These are phyloP conservation scores for Hydractinia symbiolongicarpus DNA, from an alignment of 30 jellyfish, hydroid and myxozoan genomes.

Conservation along the genomic window DNA sequence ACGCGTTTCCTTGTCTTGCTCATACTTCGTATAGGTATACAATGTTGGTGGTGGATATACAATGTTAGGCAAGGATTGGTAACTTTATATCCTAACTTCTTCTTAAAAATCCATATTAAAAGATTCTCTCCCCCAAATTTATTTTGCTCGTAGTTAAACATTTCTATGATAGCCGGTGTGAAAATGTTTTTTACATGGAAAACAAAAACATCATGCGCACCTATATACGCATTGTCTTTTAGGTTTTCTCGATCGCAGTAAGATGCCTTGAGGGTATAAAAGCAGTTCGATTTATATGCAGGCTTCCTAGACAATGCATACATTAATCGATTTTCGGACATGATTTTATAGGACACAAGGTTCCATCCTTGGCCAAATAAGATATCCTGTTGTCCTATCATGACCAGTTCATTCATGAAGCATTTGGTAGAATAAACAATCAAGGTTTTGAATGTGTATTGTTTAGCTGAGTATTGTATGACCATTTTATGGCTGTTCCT, in stretches of 20 bases:
- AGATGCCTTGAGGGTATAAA: constrained; percentile 7
- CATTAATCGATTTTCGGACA: constrained; percentile 9
- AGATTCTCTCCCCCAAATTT: constrained; percentile 46
- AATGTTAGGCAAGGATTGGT: too few relatives aligned
- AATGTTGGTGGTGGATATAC: too few relatives aligned
- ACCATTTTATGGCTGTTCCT: constrained; percentile 32
- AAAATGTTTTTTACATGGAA: constrained; percentile 19
- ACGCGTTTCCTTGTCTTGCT: too few relatives aligned
- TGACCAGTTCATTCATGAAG: constrained; percentile 15
- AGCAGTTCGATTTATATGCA: constrained; percentile 26
- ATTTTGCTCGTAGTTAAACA: constrained; percentile 34
- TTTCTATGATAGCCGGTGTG: constrained; percentile 2
- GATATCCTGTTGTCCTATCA: constrained; percentile 36
- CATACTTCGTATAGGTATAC: too few relatives aligned
- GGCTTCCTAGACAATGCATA: constrained; percentile 46
- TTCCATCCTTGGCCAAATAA: constrained; percentile 41
- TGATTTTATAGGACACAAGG: neutral
- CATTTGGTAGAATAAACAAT: constrained; percentile 25
- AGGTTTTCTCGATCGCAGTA: constrained; percentile 27
- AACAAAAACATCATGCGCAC: constrained; percentile 64
- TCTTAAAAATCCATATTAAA: neutral
- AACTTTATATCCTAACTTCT: too few relatives aligned
- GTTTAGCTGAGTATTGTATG: constrained; percentile 18
- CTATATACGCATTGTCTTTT: constrained; percentile 41
- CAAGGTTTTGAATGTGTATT: neutral